These are phyloP conservation scores for Opisthocomus hoazin DNA, from an alignment of 2,113 vertebrate genomes.

Conservation along the genomic window DNA sequence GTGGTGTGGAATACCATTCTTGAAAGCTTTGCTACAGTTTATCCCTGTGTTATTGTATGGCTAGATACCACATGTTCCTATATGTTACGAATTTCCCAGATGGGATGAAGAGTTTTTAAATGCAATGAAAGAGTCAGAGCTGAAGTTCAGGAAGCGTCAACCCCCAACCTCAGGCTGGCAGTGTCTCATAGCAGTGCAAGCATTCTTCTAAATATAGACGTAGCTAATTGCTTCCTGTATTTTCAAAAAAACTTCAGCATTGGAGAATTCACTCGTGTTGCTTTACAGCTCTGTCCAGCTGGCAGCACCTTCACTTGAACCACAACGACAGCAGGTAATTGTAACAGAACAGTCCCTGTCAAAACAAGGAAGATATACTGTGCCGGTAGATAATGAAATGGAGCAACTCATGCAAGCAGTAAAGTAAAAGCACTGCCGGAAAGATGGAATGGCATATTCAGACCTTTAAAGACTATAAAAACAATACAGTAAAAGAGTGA, in stretches of 20 bases:
- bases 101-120: neutral
- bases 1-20: neutral
- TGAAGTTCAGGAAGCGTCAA: conserved; percentile 1
- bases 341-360: conserved; percentile 53
- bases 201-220: conserved; percentile 24
- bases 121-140: neutral
- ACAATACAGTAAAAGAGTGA: neutral
- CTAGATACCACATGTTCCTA: neutral
- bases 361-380: conserved; percentile 30
- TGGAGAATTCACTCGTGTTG: conserved; percentile 30
- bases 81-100: neutral
- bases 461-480: conserved; percentile 39
- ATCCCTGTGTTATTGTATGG: neutral
- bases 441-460: conserved; percentile 15
- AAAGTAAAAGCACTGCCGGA: conserved; percentile 5
- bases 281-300: conserved; percentile 55
- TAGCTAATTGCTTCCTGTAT: conserved; percentile 41
- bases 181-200: neutral
- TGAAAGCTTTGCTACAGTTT: neutral
- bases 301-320: conserved; percentile 52
- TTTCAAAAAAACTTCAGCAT: conserved; percentile 24
- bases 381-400: conserved; percentile 53
- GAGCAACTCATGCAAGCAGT: conserved; percentile 36
- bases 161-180: neutral
- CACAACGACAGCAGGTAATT: conserved; percentile 60